phyloP scores from a whole-genome alignment of 2,888 invertebrate species.

The Beris chalybata region DNA sequence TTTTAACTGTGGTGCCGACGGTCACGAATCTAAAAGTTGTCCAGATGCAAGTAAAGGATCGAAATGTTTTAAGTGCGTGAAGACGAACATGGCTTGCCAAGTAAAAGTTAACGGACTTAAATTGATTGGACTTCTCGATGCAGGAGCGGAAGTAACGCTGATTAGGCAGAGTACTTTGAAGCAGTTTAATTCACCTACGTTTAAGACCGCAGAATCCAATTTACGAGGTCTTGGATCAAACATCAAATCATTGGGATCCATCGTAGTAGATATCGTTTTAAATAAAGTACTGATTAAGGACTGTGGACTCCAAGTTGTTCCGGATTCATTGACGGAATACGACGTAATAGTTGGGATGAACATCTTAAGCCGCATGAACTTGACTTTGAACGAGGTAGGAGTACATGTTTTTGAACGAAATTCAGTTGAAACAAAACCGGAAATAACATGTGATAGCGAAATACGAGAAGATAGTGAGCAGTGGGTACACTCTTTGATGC shows the following conservation, averaged over 20 bases:
- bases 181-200: background rate
- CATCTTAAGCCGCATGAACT: background rate
- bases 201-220: background rate
- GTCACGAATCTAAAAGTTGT: slow-evolving; percentile 32
- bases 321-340: background rate
- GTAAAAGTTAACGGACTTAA: slow-evolving; percentile 15
- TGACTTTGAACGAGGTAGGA: background rate
- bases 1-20: slow-evolving; percentile 37
- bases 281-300: slow-evolving; percentile 8
- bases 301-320: slow-evolving; percentile 16
- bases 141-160: slow-evolving; percentile 34
- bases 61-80: slow-evolving; percentile 44
- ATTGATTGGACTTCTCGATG: slow-evolving; percentile 32
- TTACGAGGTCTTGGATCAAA: slow-evolving; percentile 19
- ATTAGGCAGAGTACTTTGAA: slow-evolving; percentile 23
- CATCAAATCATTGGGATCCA: slow-evolving; percentile 5
- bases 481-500: too few relatives aligned
- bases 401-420: slow-evolving; percentile 30
- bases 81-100: slow-evolving; percentile 14
- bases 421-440: slow-evolving; percentile 1
- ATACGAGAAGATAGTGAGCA: too few relatives aligned
- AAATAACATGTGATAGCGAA: background rate
- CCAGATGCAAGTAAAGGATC: slow-evolving; percentile 41
- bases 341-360: slow-evolving; percentile 31
- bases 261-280: slow-evolving; percentile 5